A percentile compares a stretch with the other conserved stretches of the same genome.
Evolutionary conservation across 2,797 vertebrate species (phyloP).

Genomic region (Botia almorhae): DNA sequence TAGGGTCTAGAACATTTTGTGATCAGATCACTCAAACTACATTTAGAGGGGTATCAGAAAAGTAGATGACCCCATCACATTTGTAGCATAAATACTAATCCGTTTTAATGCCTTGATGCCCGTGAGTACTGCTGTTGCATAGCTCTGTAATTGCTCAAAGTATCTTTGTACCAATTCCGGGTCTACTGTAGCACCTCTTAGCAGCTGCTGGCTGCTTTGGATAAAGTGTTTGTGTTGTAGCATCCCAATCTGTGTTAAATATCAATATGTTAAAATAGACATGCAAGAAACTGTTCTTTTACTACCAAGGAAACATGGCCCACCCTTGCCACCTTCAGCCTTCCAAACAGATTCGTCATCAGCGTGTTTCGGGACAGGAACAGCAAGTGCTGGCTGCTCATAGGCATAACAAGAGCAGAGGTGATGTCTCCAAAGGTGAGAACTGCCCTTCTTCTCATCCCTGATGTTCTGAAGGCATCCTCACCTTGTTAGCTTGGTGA

Average conservation of each 20-base stretch:
- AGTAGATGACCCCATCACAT: not conserved
- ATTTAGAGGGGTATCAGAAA: not conserved
- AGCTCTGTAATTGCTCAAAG: not conserved
- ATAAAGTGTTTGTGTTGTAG: not conserved
- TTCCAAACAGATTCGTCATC: not conserved
- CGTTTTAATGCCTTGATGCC: not conserved
- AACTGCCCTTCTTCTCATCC: constrained; percentile 52
- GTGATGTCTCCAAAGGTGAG: constrained; percentile 54
- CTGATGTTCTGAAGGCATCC: constrained; percentile 40
- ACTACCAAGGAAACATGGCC: constrained; percentile 1
- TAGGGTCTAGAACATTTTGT: not conserved
- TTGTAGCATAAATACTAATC: not conserved
- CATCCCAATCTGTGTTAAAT: not conserved
- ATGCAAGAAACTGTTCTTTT: not conserved
- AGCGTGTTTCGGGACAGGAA: constrained; percentile 13
- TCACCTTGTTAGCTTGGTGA: constrained; percentile 61
- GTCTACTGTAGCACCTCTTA: not conserved
- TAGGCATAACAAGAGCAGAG: constrained; percentile 62
- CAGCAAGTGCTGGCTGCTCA: constrained; percentile 29
- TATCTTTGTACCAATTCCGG: not conserved
- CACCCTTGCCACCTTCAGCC: constrained; percentile 5
- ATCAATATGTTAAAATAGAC: not conserved
- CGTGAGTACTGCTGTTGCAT: too few species aligned
- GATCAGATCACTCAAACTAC: not conserved
- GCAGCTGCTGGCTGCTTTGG: not conserved